phyloP scores from a whole-genome alignment of 2,797 vertebrate species.

The Knipowitschia caucasica region DNA sequence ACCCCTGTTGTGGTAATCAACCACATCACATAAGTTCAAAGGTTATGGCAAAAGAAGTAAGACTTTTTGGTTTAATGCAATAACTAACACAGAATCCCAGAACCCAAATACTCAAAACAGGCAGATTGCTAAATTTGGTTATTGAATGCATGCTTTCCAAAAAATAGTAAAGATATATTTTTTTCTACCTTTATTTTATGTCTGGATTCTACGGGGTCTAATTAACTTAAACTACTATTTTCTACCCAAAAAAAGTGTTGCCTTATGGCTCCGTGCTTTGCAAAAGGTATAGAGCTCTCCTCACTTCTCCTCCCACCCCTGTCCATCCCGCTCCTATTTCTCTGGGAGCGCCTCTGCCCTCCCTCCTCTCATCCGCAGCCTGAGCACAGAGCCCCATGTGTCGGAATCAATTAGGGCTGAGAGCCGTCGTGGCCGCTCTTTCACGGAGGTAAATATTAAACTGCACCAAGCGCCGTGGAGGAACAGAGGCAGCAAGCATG shows the following conservation, averaged over 20 bases:
- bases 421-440: conserved; percentile 80
- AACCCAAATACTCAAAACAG: too few species aligned
- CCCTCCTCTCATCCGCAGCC: conserved; percentile 68
- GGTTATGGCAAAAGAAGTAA: too few species aligned
- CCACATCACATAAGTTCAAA: too few species aligned
- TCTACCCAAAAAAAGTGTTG: neutral
- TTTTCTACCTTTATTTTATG: too few species aligned
- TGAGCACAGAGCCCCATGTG: conserved; percentile 82
- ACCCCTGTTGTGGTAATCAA: too few species aligned
- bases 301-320: conserved; percentile 7
- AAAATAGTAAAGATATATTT: too few species aligned
- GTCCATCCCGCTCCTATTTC: neutral
- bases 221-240: neutral
- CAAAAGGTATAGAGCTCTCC: neutral
- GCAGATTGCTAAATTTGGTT: too few species aligned
- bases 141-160: too few species aligned
- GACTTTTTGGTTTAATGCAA: too few species aligned
- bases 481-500: conserved; percentile 53
- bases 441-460: conserved; percentile 89
- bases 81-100: too few species aligned
- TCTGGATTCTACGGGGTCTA: too few species aligned
- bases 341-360: conserved; percentile 46
- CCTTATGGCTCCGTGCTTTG: neutral
- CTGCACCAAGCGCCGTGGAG: conserved; percentile 74
- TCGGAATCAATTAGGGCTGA: conserved; percentile 89